phyloP scores from a whole-genome alignment of 2,888 invertebrate species.

The Pyrocoelia pectoralis region DNA sequence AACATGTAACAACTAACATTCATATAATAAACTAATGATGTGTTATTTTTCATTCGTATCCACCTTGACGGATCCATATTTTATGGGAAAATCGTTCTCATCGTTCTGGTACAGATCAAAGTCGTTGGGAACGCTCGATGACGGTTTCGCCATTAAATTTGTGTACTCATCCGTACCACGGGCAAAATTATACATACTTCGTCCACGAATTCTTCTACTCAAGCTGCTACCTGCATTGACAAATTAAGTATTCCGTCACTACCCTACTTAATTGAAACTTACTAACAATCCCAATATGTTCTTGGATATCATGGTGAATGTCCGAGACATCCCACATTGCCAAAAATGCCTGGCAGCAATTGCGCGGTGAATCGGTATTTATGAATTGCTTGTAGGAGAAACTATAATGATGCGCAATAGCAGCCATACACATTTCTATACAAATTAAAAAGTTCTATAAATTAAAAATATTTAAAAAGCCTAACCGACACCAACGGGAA shows the following conservation, averaged over 20 bases:
- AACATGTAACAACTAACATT: neutral
- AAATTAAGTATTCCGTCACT: neutral
- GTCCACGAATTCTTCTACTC: constrained; percentile 79
- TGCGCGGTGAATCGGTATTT: constrained; percentile 54
- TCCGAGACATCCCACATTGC: constrained; percentile 98
- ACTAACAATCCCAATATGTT: constrained; percentile 92
- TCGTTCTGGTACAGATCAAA: constrained; percentile 53
- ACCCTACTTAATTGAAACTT: no score
- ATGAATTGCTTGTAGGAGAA: constrained; percentile 93
- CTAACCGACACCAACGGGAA: neutral
- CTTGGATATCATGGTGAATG: constrained; percentile 89
- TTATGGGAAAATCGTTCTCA: constrained; percentile 50
- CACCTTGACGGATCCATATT: constrained; percentile 50
- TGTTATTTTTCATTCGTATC: neutral
- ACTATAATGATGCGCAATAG: constrained; percentile 94
- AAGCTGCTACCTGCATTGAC: constrained; percentile 71
- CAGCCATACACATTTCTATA: constrained; percentile 97
- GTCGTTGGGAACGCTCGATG: constrained; percentile 50
- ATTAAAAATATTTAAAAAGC: constrained; percentile 42
- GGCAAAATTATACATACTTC: constrained; percentile 76
- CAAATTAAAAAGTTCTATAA: constrained; percentile 92
- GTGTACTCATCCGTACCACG: constrained; percentile 70
- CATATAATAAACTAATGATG: no score
- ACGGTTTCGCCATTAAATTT: constrained; percentile 48
- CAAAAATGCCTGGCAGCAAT: constrained; percentile 81